A percentile compares a stretch with the other conserved stretches of the same genome.
Conservation (phyloP, 2,797 vertebrate species). For the Hemibagrus guttatus region DNA sequence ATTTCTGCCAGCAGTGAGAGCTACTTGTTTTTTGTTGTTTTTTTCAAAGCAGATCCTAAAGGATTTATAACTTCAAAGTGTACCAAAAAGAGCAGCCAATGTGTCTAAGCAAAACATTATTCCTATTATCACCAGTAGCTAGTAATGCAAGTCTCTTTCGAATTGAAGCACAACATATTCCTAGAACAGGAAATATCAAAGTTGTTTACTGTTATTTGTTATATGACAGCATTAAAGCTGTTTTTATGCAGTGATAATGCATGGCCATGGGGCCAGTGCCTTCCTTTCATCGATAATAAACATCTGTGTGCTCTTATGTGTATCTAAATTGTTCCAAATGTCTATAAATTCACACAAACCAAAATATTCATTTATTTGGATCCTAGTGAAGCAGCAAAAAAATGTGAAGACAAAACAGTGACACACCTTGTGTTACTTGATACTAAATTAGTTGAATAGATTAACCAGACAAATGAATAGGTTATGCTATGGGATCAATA, state of each 20-base stretch:
- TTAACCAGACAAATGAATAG: neutral
- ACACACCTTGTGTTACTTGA: neutral
- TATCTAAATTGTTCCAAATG: neutral
- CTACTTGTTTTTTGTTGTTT: neutral
- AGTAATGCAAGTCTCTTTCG: neutral
- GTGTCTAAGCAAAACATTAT: neutral
- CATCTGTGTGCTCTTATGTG: neutral
- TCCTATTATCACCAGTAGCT: neutral
- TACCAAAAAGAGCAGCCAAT: neutral
- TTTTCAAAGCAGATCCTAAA: neutral
- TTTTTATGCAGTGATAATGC: neutral
- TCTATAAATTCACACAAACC: neutral
- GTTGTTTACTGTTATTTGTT: neutral
- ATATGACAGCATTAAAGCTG: too few relatives aligned
- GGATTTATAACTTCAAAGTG: conserved; percentile 2
- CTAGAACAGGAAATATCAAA: neutral
- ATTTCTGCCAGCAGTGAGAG: neutral
- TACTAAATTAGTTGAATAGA: neutral
- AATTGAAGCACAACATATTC: neutral
- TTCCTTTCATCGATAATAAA: neutral
- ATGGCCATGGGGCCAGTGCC: neutral
- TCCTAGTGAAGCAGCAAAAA: neutral
- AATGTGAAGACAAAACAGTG: neutral
- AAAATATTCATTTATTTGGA: neutral
- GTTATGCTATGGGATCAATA: neutral